phyloP scores from a whole-genome alignment of 2,797 vertebrate genomes.

The Gila robusta region DNA sequence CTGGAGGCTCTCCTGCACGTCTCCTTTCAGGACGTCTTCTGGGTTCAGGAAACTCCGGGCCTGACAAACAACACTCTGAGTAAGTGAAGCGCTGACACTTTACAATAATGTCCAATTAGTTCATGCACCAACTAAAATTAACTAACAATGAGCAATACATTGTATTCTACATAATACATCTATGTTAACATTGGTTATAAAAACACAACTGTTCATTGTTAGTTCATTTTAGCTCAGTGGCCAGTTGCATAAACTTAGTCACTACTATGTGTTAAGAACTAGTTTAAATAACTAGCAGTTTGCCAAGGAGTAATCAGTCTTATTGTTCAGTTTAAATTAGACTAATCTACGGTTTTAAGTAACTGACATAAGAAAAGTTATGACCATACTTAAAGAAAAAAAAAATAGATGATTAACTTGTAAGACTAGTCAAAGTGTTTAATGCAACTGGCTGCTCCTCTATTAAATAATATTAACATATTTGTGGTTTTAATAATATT shows the following conservation, averaged over 20 bases:
- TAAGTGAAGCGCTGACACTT: not conserved
- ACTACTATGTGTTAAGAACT: not conserved
- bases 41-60: constrained; percentile 82
- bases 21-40: constrained; percentile 91
- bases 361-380: too few species aligned
- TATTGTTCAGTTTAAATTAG: too few species aligned
- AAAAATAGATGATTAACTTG: too few species aligned
- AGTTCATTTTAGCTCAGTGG: not conserved
- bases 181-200: not conserved
- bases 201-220: not conserved
- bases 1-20: constrained; percentile 83
- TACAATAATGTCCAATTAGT: not conserved
- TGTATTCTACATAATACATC: not conserved
- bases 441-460: too few species aligned
- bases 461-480: too few species aligned
- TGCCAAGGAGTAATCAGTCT: too few species aligned
- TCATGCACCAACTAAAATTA: not conserved
- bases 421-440: too few species aligned
- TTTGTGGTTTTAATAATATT: too few species aligned
- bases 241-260: not conserved
- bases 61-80: constrained; percentile 69
- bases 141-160: not conserved
- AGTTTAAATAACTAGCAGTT: too few species aligned
- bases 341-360: too few species aligned
- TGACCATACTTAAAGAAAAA: too few species aligned